Percentiles rank a stretch among this genome's conserved stretches.
These are phyloP conservation scores for Gambusia holbrooki DNA, from an alignment of 2,113 vertebrate species.

Conservation along the genomic window DNA sequence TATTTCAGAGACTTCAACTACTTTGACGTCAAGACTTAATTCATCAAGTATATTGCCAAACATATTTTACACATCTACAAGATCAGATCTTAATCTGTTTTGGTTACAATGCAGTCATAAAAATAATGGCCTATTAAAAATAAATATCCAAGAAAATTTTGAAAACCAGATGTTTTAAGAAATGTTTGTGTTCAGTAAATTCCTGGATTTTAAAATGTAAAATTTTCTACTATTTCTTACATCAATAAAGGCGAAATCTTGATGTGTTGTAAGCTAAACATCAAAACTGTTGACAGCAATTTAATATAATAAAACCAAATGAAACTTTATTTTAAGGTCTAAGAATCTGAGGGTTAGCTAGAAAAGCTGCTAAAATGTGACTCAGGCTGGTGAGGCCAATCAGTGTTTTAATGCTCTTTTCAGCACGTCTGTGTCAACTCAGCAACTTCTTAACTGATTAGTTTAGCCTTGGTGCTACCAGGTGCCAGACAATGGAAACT, in stretches of 20 bases:
- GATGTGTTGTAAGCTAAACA: neutral
- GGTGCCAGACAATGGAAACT: conserved; percentile 55
- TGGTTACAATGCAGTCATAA: no score
- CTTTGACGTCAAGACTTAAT: no score
- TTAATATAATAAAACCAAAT: neutral
- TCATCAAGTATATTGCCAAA: no score
- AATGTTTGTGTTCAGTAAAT: neutral
- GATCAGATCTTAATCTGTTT: no score
- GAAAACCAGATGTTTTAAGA: neutral
- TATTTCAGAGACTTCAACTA: no score
- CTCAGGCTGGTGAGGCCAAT: conserved; percentile 47
- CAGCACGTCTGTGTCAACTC: conserved; percentile 57
- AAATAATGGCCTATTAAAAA: neutral
- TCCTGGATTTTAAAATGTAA: neutral
- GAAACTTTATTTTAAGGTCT: neutral
- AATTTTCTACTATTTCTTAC: neutral
- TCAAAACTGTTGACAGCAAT: neutral
- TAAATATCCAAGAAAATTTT: neutral
- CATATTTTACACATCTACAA: no score
- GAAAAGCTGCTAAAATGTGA: conserved; percentile 8
- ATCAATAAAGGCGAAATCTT: neutral
- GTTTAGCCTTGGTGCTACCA: conserved; percentile 61
- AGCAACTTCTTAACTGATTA: conserved; percentile 74
- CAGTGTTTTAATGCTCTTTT: conserved; percentile 58
- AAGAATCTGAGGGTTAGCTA: neutral